Conservation (phyloP, 2,888 invertebrate species). For the Archips xylosteana region DNA sequence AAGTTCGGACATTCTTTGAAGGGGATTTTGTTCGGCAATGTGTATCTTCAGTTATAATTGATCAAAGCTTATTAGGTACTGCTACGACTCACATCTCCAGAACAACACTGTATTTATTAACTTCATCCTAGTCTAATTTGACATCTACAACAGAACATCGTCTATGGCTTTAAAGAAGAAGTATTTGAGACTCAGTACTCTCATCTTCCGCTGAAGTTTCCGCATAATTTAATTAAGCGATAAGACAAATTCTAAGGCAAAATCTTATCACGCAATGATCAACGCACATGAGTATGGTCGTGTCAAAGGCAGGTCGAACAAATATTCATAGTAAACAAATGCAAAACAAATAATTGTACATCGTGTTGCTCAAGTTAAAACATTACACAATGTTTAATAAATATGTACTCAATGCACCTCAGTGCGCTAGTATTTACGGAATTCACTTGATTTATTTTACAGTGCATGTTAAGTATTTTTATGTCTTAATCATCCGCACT, state of each 20-base stretch:
- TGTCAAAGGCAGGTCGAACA: slow-evolving; percentile 64
- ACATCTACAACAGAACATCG: too few relatives aligned
- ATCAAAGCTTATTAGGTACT: too few relatives aligned
- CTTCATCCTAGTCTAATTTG: too few relatives aligned
- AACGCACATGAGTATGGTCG: slow-evolving; percentile 59
- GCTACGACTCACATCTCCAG: too few relatives aligned
- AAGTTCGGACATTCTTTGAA: too few relatives aligned
- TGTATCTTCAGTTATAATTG: too few relatives aligned
- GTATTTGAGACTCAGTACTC: too few relatives aligned
- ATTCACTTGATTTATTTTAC: slow-evolving; percentile 15
- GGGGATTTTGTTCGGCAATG: too few relatives aligned
- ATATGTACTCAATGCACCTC: slow-evolving; percentile 42
- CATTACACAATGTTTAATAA: slow-evolving; percentile 53
- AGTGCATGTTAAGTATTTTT: slow-evolving; percentile 21
- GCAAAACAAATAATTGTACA: slow-evolving; percentile 62
- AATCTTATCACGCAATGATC: not conserved
- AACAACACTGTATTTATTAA: too few relatives aligned
- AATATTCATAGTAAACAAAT: slow-evolving; percentile 52
- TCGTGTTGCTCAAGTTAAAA: slow-evolving; percentile 52
- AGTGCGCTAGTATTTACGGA: slow-evolving; percentile 18
- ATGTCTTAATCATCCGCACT: slow-evolving; percentile 18
- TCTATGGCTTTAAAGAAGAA: too few relatives aligned
- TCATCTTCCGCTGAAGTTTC: too few relatives aligned
- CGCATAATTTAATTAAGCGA: too few relatives aligned
- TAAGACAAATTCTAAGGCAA: not conserved